A percentile compares a stretch with the other conserved stretches of the same genome.
Evolutionary conservation across 2,113 vertebrate species (phyloP).

Genomic region (Cryptoleucopteryx plumbea): DNA sequence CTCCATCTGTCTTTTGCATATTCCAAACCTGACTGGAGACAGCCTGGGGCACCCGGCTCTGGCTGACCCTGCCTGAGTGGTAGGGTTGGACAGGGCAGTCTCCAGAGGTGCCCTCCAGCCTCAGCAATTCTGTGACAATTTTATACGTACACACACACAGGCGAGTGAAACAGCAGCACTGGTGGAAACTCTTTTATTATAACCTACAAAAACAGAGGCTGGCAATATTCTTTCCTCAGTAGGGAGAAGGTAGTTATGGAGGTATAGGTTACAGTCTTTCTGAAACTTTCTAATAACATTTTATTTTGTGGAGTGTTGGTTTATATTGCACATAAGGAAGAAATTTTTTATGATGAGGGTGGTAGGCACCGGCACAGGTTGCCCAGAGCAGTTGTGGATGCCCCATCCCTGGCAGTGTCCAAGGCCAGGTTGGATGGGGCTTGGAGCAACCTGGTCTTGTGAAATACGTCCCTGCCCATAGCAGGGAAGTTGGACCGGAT

Average conservation of each 20-base stretch:
- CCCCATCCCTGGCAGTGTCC: too few species aligned
- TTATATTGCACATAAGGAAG: neutral
- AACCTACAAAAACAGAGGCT: neutral
- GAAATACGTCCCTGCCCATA: neutral
- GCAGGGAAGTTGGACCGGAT: neutral
- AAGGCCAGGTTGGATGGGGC: neutral
- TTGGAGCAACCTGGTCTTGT: neutral
- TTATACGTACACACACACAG: neutral
- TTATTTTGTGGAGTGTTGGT: neutral
- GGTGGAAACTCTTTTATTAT: neutral
- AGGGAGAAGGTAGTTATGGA: neutral
- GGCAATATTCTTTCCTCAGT: neutral
- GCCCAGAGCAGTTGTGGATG: neutral
- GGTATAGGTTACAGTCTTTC: neutral
- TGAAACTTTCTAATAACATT: neutral
- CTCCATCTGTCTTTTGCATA: neutral
- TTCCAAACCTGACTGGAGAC: neutral
- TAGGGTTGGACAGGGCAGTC: neutral
- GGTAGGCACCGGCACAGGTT: neutral
- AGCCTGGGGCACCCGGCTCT: fast-evolving
- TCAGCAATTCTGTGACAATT: neutral
- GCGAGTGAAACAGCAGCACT: neutral
- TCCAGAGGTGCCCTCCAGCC: neutral
- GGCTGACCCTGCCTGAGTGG: neutral
- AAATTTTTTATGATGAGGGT: neutral